Percentiles rank a stretch among this genome's conserved stretches.
These are phyloP conservation scores for Epinephelus awoara DNA, from an alignment of 2,797 vertebrate genomes.

Conservation along the genomic window DNA sequence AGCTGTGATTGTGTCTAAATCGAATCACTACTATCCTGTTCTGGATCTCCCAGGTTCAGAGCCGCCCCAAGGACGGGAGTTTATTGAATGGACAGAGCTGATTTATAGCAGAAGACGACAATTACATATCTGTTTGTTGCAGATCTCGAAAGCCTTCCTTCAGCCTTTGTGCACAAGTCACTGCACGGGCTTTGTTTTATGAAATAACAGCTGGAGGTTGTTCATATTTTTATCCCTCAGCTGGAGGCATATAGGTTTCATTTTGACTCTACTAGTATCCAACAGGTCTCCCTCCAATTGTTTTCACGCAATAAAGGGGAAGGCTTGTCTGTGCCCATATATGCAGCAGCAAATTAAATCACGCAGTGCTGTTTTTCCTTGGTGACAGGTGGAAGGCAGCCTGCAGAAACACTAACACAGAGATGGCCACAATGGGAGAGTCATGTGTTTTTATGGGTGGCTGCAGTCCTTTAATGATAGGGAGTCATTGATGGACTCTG, in stretches of 20 bases:
- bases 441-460: conserved; percentile 52
- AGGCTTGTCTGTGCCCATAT: conserved; percentile 25
- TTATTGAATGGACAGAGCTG: conserved; percentile 57
- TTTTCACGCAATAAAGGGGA: conserved; percentile 46
- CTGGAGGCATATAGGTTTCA: conserved; percentile 31
- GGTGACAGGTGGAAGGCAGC: conserved; percentile 50
- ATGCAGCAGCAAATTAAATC: conserved; percentile 56
- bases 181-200: conserved; percentile 15
- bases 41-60: conserved; percentile 66
- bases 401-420: conserved; percentile 42
- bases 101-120: conserved; percentile 51
- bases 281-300: conserved; percentile 31
- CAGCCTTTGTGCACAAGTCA: conserved; percentile 6
- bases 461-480: conserved; percentile 52
- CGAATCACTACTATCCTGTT: conserved; percentile 68
- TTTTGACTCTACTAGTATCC: conserved; percentile 41
- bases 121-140: conserved; percentile 48
- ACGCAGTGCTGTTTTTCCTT: conserved; percentile 42
- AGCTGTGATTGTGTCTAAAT: conserved; percentile 64
- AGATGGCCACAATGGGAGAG: not conserved
- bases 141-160: conserved; percentile 34
- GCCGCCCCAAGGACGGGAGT: conserved; percentile 36
- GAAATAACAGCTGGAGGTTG: conserved; percentile 39
- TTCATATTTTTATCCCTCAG: conserved; percentile 47
- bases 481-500: not conserved